A percentile compares a stretch with the other conserved stretches of the same genome.
These are phyloP conservation scores for Vidua chalybeata DNA, from an alignment of 2,113 vertebrate genomes.

Conservation along the genomic window DNA sequence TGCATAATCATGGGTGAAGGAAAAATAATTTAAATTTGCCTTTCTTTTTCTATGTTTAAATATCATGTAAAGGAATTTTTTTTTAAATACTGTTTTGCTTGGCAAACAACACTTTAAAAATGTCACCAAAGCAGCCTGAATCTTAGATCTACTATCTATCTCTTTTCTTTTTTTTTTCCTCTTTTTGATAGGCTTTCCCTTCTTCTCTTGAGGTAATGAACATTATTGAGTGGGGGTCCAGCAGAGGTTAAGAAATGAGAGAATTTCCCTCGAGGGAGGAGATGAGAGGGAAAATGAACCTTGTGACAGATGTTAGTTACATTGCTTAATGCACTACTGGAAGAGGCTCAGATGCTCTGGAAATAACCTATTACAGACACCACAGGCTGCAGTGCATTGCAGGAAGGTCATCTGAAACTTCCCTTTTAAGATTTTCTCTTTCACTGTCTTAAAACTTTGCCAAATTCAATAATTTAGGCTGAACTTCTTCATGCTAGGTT, in stretches of 20 bases:
- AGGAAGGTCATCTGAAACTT: neutral
- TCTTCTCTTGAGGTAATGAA: slow-evolving; percentile 35
- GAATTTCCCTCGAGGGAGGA: slow-evolving; percentile 40
- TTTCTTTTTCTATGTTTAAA: slow-evolving; percentile 24
- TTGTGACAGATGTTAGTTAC: slow-evolving; percentile 41
- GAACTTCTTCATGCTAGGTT: neutral
- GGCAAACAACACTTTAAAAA: neutral
- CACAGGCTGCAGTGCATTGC: neutral
- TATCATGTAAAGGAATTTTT: neutral
- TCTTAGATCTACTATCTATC: neutral
- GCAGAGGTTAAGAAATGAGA: slow-evolving; percentile 44
- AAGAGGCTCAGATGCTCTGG: slow-evolving; percentile 41
- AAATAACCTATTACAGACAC: slow-evolving; percentile 14
- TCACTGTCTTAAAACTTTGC: neutral
- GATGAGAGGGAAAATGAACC: slow-evolving; percentile 46
- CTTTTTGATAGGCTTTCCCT: neutral
- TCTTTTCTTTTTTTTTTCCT: neutral
- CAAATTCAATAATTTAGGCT: slow-evolving; percentile 12
- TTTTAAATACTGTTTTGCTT: slow-evolving; percentile 6
- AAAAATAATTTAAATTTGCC: slow-evolving; percentile 49
- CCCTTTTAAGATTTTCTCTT: slow-evolving; percentile 8
- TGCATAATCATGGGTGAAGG: slow-evolving; percentile 12
- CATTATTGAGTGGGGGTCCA: slow-evolving; percentile 26
- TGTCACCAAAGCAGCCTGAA: slow-evolving; percentile 12
- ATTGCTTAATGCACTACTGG: slow-evolving; percentile 47